Base-by-base conservation (phyloP, 2,797 vertebrate species). In the Gephyroberyx darwinii region DNA sequence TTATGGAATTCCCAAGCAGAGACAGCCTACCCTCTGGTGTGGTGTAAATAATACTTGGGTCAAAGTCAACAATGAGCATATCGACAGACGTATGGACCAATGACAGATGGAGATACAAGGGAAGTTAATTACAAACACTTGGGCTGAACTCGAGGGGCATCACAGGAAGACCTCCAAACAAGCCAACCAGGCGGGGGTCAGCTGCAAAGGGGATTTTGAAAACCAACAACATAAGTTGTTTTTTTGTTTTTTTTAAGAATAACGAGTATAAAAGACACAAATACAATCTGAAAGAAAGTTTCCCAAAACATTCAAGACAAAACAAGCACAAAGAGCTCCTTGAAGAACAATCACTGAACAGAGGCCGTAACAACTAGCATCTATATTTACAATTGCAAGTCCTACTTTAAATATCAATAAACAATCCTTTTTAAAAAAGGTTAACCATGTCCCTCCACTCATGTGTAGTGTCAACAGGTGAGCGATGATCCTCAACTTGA, bases 401-500 rank as follows among this genome's bases (percentile, higher is more conserved):
- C 73, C 51, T 53, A 78, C 33, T 80, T 88, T 85, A 88, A 92
- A 92, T 85, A 91, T 66, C 72, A 73, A 73, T 56, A 80, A 78
- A 80, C 64, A 71, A 68, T 75, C 48, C 13, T 54, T 80, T 77
- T 71, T 19, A 51, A n/a, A 74, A 70, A 88, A 83, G 84, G 26
- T 45, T 22, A 72, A 45, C 39, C 13, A 57, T 16, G 13, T 14
- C 16, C 43, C 59, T 76, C 54, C 77, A 74, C 61, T 81, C 55
- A 4, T 75, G 63, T 87, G 83, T 92, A 93, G 90, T 92, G 92
- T 92, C 83, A 69, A 82, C 56, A 39, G 69, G 73, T 61, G 76
- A 81, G 75, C 37, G 35, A 71, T 43, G 20, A 70, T 64, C 78
- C 65, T 26, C 26, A 26, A 26, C 26, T 78, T 5, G 10, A 79